Base-by-base conservation (phyloP, 1,140 invertebrate species). In the Listronotus bonariensis region DNA sequence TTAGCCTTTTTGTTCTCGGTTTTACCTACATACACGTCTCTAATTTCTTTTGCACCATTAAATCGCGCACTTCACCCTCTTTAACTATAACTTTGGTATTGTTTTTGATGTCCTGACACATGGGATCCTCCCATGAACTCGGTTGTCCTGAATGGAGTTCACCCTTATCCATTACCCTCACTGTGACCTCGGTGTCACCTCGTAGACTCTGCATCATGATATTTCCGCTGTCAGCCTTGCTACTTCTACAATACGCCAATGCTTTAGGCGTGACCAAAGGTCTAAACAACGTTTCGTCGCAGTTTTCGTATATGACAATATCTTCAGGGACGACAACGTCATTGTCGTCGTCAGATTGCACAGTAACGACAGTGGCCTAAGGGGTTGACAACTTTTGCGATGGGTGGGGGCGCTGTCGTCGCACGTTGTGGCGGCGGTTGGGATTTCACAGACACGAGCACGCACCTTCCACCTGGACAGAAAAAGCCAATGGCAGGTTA, bases 401-500 rank as follows among this genome's bases (percentile, higher is more conserved):
- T 81, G 69, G 82, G 80, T 62, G 64, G 34, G n/a, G 51, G 51
- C n/a, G 81, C 48, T 20, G 69, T 75, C 42, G 75, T 72, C 65
- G 61, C 51, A 53, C 61, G 52, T 45, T 38, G 45, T 32, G 46
- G 52, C 38, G 43, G 32, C 12, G 61, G 49, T 14, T 68, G 67
- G 32, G 72, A 59, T 75, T 77, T 75, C 74, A 77, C 69, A 52
- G 76, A 76, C 34, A 78, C 73, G 46, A 78, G 82, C 81, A 82
- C 80, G 80, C 83, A 82, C 81, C 80, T 78, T 80, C 82, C 83
- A 86, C 86, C 87, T 88, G 56, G 82, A 81, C 82, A 86, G 84
- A 85, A 86, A 87, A 86, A 88, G 87, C 87, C 87, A 86, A 88
- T 85, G 87, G 87, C 87, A 88, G 86, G 86, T 85, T 70, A 70